phyloP scores from a whole-genome alignment of 2,113 vertebrate species.

The Neodontobutis hainanensis region DNA sequence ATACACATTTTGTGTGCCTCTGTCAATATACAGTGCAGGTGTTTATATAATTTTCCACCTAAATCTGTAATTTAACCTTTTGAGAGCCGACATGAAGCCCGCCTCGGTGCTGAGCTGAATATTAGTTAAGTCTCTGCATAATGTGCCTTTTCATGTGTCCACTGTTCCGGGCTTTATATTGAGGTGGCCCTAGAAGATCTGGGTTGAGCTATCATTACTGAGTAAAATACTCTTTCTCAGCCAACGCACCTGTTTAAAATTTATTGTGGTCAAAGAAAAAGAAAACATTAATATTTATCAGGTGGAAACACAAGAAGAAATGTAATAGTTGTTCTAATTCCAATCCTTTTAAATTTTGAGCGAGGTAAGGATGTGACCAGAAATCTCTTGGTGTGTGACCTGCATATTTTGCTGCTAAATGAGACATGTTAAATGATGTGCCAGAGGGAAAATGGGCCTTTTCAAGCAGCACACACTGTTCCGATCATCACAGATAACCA shows the following conservation, averaged over 20 bases:
- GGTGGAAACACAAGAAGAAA: slow-evolving; percentile 45
- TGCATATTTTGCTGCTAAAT: slow-evolving; percentile 74
- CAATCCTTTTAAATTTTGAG: slow-evolving; percentile 67
- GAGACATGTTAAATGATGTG: slow-evolving; percentile 75
- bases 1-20: slow-evolving; percentile 9
- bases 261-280: slow-evolving; percentile 59
- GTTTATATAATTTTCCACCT: slow-evolving; percentile 11
- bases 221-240: slow-evolving; percentile 26
- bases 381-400: slow-evolving; percentile 67
- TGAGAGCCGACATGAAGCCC: not conserved
- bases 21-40: slow-evolving; percentile 16
- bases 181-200: slow-evolving; percentile 46
- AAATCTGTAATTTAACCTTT: slow-evolving; percentile 30
- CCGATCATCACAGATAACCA: slow-evolving; percentile 76
- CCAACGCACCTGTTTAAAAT: slow-evolving; percentile 50
- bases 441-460: slow-evolving; percentile 70
- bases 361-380: slow-evolving; percentile 66
- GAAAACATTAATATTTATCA: slow-evolving; percentile 72
- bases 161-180: slow-evolving; percentile 23
- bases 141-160: slow-evolving; percentile 3
- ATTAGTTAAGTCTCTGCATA: slow-evolving; percentile 16
- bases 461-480: slow-evolving; percentile 73
- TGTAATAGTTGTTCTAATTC: slow-evolving; percentile 68
- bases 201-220: slow-evolving; percentile 55
- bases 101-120: not conserved